Base-by-base conservation (phyloP, 2,797 vertebrate species). In the Erethizon dorsatum region DNA sequence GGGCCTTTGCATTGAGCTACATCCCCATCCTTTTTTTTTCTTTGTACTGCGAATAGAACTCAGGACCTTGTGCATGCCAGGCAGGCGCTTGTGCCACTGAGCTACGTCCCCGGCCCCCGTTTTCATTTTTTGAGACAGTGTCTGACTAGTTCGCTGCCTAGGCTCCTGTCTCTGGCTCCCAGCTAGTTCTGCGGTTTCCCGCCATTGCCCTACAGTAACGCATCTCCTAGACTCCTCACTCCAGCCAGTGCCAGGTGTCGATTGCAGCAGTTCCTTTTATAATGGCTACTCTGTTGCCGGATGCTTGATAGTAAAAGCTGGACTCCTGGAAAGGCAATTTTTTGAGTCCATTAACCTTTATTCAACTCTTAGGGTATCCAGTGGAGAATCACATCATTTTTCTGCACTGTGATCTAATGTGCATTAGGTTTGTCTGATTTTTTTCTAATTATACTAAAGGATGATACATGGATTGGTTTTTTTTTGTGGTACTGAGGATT, bases 311-410 rank as follows among this genome's bases (percentile, higher is more conserved):
- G 71, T 96, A 54, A 96, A 94, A 91, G 28, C 31, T 47, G 83
- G 75, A 83, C 69, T 91, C 88, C 37, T 50, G 33, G 95, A 95
- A 95, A 91, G 71, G 69, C 86, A 87, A 1, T 86, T 89, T 92
- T 95, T 91, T 52, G 96, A 84, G 86, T 65, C 83, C 83, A 78
- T 96, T 97, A 97, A 94, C 65, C 88, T 96, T 92, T 80, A 79
- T 47, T 93, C 63, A 84, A 18, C 47, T 94, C 31, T 83, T 59
- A 77, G 2, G 22, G 65, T 88, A 71, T 88, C 63, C 65, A 84
- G 33, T 63, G 45, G 89, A 83, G 31, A 78, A 83, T 65, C 45
- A 17, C 1, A 0, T 88, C 77, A 85, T 92, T 92, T 92, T 96
- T 50, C 94, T 93, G 22, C 28, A 54, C 11, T 10, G 63, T 73